A percentile compares a stretch with the other conserved stretches of the same genome.
Evolutionary conservation across 2,113 vertebrate species (phyloP).

Genomic region (Diadophis punctatus): DNA sequence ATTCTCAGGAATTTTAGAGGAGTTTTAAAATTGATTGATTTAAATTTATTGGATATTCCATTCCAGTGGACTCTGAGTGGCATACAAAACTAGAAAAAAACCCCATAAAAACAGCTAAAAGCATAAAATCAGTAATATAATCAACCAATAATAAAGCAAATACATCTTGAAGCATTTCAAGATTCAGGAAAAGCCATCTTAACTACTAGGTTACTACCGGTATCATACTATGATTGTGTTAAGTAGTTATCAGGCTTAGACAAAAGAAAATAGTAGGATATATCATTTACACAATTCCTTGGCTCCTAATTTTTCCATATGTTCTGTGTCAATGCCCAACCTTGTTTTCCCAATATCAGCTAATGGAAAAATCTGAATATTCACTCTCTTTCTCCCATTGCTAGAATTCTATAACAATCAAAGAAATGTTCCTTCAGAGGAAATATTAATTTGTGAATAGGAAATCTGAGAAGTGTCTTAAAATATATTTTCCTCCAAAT

Average conservation of each 20-base stretch:
- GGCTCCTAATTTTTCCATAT: neutral
- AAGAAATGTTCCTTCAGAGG: conserved; percentile 50
- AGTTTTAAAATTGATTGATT: neutral
- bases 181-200: neutral
- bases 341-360: neutral
- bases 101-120: neutral
- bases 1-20: neutral
- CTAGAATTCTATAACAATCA: conserved; percentile 46
- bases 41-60: neutral
- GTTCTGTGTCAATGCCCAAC: neutral
- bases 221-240: neutral
- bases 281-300: neutral
- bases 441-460: conserved; percentile 26
- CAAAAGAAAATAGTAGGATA: neutral
- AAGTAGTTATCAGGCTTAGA: neutral
- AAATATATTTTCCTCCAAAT: neutral
- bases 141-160: neutral
- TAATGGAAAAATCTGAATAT: neutral
- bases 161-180: neutral
- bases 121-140: neutral
- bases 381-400: neutral
- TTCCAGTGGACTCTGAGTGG: neutral
- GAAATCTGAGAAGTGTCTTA: conserved; percentile 27
- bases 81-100: neutral
- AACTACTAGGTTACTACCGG: neutral